phyloP scores from a whole-genome alignment of 2,888 invertebrate genomes.

The Tigriopus californicus region DNA sequence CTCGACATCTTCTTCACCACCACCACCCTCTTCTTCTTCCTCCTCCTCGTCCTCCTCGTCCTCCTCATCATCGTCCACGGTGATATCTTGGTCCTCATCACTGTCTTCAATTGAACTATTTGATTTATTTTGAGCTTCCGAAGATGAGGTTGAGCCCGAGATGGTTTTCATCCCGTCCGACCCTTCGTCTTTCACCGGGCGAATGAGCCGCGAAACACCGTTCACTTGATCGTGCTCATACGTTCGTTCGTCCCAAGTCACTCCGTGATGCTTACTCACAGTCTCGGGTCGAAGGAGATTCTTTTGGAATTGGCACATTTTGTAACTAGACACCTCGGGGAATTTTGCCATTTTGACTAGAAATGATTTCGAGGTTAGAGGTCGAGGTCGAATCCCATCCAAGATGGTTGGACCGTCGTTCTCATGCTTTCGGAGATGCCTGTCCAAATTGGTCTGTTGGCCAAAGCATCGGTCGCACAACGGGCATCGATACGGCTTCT shows the following conservation, averaged over 20 bases:
- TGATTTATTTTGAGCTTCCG: too few relatives aligned
- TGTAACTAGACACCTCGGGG: neutral
- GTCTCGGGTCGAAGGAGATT: too few relatives aligned
- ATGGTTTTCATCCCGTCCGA: neutral
- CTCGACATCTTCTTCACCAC: too few relatives aligned
- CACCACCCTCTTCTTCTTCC: too few relatives aligned
- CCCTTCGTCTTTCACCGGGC: neutral
- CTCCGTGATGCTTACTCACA: neutral
- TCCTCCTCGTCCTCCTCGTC: too few relatives aligned
- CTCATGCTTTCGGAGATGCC: slow-evolving; percentile 94
- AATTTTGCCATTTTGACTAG: slow-evolving; percentile 3
- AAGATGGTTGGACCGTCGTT: slow-evolving; percentile 60
- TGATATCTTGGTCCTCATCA: too few relatives aligned
- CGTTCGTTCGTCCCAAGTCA: neutral
- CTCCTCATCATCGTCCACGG: too few relatives aligned
- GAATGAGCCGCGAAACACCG: neutral
- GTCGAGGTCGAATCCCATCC: slow-evolving; percentile 17
- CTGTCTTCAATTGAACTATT: too few relatives aligned
- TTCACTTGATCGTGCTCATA: neutral
- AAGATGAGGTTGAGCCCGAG: too few relatives aligned
- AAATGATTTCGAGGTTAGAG: neutral
- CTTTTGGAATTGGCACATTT: too few relatives aligned
- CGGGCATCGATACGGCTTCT: slow-evolving; percentile 91
- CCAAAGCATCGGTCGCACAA: slow-evolving; percentile 95
- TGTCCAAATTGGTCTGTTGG: slow-evolving; percentile 93